A percentile compares a stretch with the other conserved stretches of the same genome.
Evolutionary conservation across 2,888 invertebrate genomes (phyloP).

Genomic region (Cyaniris semiargus): DNA sequence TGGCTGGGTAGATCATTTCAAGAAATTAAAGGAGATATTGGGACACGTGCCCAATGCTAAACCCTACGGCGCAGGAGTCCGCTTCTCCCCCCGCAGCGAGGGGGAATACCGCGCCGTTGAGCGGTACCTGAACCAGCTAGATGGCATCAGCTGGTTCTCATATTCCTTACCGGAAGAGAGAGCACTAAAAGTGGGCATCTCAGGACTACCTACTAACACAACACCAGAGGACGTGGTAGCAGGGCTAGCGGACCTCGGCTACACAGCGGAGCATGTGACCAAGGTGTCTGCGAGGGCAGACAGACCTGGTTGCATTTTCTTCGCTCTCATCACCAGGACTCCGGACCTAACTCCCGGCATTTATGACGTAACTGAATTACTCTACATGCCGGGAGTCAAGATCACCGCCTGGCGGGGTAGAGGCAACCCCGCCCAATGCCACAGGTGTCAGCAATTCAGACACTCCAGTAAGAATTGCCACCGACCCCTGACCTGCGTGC

Average conservation of each 20-base stretch:
- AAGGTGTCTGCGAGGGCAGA: slow-evolving; percentile 10
- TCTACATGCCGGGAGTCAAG: too few species aligned
- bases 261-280: slow-evolving; percentile 28
- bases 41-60: background rate
- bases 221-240: slow-evolving; percentile 1
- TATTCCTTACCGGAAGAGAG: background rate
- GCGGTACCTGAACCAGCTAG: background rate
- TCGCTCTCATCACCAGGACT: background rate
- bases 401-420: too few species aligned
- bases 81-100: background rate
- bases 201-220: slow-evolving; percentile 39
- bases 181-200: background rate
- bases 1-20: background rate
- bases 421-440: too few species aligned
- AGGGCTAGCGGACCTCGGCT: slow-evolving; percentile 32
- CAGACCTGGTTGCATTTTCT: slow-evolving; percentile 18
- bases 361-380: too few species aligned
- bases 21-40: too few species aligned
- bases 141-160: background rate
- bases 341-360: background rate
- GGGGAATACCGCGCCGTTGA: background rate
- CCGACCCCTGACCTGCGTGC: too few species aligned
- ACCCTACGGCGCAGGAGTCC: background rate
- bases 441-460: too few species aligned
- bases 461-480: too few species aligned